phyloP scores from a whole-genome alignment of 2,888 invertebrate genomes.

The Epinotia brunnichana region DNA sequence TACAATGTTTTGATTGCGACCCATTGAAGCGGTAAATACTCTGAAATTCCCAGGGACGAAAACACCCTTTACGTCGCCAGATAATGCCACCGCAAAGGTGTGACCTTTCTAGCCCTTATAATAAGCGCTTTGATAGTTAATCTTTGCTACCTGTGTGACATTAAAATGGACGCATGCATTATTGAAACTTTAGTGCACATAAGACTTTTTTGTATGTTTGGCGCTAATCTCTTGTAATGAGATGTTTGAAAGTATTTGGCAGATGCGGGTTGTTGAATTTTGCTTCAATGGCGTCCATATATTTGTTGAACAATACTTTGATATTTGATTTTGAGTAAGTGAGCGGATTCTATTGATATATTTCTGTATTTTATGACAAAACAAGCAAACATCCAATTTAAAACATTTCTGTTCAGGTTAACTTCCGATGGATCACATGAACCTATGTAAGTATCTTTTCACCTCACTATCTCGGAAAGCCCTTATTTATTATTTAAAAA shows the following conservation, averaged over 20 bases:
- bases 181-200: slow-evolving; percentile 1
- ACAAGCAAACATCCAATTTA: not conserved
- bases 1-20: slow-evolving; percentile 68
- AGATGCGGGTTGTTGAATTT: slow-evolving; percentile 33
- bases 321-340: not conserved
- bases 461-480: no score
- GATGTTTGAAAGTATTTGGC: slow-evolving; percentile 27
- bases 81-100: slow-evolving; percentile 59
- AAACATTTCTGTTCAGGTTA: not conserved
- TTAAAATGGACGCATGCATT: slow-evolving; percentile 15
- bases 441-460: no score
- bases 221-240: slow-evolving; percentile 31
- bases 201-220: not conserved
- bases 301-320: not conserved
- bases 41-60: slow-evolving; percentile 70
- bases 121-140: slow-evolving; percentile 67
- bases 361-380: not conserved
- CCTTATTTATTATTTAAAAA: no score
- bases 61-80: not conserved
- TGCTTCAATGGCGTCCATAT: slow-evolving; percentile 20
- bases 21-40: slow-evolving; percentile 74
- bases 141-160: slow-evolving; percentile 56
- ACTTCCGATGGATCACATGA: not conserved
- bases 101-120: slow-evolving; percentile 62
- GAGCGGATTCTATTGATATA: not conserved